phyloP scores from a whole-genome alignment of 2,113 vertebrate species.

The Cebidichthys violaceus region DNA sequence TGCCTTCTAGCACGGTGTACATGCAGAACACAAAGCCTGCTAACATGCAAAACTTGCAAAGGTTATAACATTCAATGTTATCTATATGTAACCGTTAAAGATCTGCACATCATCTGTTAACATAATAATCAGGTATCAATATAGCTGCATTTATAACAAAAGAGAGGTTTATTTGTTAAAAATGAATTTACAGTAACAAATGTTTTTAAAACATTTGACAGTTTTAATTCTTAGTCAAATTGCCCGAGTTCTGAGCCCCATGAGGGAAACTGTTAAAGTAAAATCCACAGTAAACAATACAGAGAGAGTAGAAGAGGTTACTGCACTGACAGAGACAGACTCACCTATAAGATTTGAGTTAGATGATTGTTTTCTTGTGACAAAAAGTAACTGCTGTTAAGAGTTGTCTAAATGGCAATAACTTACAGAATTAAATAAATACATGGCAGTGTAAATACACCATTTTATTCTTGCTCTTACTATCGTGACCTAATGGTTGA shows the following conservation, averaged over 20 bases:
- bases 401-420: conserved; percentile 24
- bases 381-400: conserved; percentile 2
- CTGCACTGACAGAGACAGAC: conserved; percentile 34
- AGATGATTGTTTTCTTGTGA: not conserved
- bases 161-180: conserved; percentile 78
- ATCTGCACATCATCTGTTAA: conserved; percentile 74
- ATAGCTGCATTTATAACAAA: conserved; percentile 80
- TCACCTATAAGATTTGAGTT: not conserved
- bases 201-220: conserved; percentile 66
- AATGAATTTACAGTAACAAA: conserved; percentile 83
- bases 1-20: conserved; percentile 46
- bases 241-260: conserved; percentile 23
- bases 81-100: conserved; percentile 63
- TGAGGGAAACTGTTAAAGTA: conserved; percentile 33
- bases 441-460: conserved; percentile 27
- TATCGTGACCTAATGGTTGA: not conserved
- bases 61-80: conserved; percentile 76
- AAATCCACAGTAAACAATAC: conserved; percentile 47
- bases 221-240: conserved; percentile 62
- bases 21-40: conserved; percentile 77
- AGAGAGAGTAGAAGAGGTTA: conserved; percentile 21
- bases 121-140: conserved; percentile 65
- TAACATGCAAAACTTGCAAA: conserved; percentile 60
- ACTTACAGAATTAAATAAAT: conserved; percentile 13
- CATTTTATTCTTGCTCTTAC: not conserved